phyloP scores from a whole-genome alignment of 2,888 invertebrate species.

The Harpalus rufipes region DNA sequence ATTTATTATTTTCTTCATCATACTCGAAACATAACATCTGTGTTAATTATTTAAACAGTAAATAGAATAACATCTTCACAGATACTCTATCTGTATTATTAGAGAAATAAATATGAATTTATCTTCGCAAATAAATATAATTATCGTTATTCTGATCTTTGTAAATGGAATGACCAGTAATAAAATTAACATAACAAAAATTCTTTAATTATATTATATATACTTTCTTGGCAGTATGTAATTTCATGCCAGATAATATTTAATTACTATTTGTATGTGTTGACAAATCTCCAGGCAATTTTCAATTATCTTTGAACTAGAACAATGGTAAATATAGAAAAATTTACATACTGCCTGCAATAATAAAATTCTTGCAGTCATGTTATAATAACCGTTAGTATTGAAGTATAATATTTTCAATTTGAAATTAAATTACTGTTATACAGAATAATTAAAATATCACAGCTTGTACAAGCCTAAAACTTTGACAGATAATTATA shows the following conservation, averaged over 20 bases:
- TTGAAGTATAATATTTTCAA: constrained; percentile 19
- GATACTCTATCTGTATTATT: not conserved
- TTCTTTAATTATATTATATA: not conserved
- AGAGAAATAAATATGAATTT: not conserved
- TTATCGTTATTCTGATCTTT: not conserved
- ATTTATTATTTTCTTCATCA: too few species aligned
- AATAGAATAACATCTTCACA: not conserved
- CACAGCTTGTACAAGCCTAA: not conserved
- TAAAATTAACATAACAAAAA: not conserved
- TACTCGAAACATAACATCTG: too few species aligned
- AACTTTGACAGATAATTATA: constrained; percentile 9
- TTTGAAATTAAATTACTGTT: constrained; percentile 28
- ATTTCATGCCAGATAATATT: not conserved
- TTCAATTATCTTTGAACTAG: constrained; percentile 19
- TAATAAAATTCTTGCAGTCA: constrained; percentile 10
- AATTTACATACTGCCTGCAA: constrained; percentile 27
- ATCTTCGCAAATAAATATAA: not conserved
- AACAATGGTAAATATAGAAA: constrained; percentile 22
- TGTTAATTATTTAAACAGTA: not conserved
- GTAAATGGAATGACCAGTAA: not conserved
- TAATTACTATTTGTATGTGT: not conserved
- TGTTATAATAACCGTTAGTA: constrained; percentile 30
- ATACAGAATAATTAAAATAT: constrained; percentile 41
- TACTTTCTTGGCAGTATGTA: not conserved
- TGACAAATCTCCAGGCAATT: constrained; percentile 31